Conservation (phyloP, 2,888 invertebrate genomes). For the Pristionchus arcanus region DNA sequence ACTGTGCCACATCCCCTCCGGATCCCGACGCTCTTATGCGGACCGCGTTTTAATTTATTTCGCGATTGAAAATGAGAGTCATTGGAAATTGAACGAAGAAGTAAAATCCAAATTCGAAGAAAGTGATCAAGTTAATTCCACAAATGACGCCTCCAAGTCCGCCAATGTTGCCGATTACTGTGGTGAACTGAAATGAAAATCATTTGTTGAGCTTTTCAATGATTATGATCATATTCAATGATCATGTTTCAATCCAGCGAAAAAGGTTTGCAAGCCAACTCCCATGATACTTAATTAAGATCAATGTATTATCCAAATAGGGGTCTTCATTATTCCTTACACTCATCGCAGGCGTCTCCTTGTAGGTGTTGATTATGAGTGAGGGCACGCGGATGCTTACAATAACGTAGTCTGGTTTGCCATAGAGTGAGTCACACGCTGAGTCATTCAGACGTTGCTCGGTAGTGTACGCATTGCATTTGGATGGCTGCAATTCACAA, state of each 20-base stretch:
- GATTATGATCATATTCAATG: too few species aligned
- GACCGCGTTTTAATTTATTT: not conserved
- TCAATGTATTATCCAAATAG: too few species aligned
- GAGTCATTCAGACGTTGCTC: not conserved
- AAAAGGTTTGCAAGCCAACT: not conserved
- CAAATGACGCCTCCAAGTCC: slow-evolving; percentile 28
- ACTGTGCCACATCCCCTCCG: too few species aligned
- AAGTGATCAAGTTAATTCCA: slow-evolving; percentile 2
- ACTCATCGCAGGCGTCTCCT: slow-evolving; percentile 36
- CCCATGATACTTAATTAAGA: too few species aligned
- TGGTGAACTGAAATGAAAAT: not conserved
- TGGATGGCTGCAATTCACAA: not conserved
- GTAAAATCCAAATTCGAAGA: not conserved
- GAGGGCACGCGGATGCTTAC: slow-evolving; percentile 15
- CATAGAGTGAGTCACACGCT: not conserved
- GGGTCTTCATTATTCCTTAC: not conserved
- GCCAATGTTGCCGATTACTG: slow-evolving; percentile 3
- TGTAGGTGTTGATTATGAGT: not conserved
- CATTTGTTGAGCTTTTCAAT: not conserved
- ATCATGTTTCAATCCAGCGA: not conserved
- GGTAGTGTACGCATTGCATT: not conserved
- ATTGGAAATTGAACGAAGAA: not conserved
- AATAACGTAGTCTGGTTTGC: slow-evolving; percentile 26
- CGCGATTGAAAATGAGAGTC: not conserved
- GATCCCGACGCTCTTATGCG: too few species aligned